These are phyloP conservation scores for Subacronicta megacephala DNA, from an alignment of 2,888 invertebrate species.

Conservation along the genomic window DNA sequence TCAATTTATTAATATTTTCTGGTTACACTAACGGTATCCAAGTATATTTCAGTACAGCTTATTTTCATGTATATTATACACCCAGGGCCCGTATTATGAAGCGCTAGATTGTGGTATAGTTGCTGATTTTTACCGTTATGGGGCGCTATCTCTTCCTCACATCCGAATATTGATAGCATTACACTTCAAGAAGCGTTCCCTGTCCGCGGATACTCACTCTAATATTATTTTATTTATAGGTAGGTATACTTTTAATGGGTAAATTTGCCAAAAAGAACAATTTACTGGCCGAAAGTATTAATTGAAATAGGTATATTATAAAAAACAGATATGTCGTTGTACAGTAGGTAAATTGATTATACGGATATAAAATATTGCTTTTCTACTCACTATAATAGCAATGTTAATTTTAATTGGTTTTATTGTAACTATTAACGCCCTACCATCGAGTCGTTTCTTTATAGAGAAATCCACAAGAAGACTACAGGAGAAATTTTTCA, in stretches of 20 bases:
- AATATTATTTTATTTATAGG: slow-evolving; percentile 60
- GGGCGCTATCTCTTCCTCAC: neutral
- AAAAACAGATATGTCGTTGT: slow-evolving; percentile 87
- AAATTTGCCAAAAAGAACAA: slow-evolving; percentile 72
- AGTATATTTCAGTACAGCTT: slow-evolving; percentile 29
- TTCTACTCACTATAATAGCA: slow-evolving; percentile 82
- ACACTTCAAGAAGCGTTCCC: neutral
- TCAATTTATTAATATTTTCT: slow-evolving; percentile 59
- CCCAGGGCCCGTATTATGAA: slow-evolving; percentile 23
- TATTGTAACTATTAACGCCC: slow-evolving; percentile 74
- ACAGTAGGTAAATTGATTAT: slow-evolving; percentile 76
- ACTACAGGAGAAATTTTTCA: slow-evolving; percentile 82
- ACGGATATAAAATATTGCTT: slow-evolving; percentile 83
- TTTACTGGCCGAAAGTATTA: slow-evolving; percentile 67
- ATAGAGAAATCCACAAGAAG: slow-evolving; percentile 76
- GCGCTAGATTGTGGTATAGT: neutral
- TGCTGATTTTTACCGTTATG: neutral
- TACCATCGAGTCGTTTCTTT: slow-evolving; percentile 69
- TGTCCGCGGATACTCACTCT: slow-evolving; percentile 56
- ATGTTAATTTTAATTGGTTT: slow-evolving; percentile 71
- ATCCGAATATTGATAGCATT: neutral
- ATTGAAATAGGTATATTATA: slow-evolving; percentile 77
- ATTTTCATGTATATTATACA: slow-evolving; percentile 57
- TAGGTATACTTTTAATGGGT: slow-evolving; percentile 62
- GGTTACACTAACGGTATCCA: slow-evolving; percentile 53